Conservation (phyloP, 2,797 vertebrate genomes). For the Gambusia yucatana region DNA sequence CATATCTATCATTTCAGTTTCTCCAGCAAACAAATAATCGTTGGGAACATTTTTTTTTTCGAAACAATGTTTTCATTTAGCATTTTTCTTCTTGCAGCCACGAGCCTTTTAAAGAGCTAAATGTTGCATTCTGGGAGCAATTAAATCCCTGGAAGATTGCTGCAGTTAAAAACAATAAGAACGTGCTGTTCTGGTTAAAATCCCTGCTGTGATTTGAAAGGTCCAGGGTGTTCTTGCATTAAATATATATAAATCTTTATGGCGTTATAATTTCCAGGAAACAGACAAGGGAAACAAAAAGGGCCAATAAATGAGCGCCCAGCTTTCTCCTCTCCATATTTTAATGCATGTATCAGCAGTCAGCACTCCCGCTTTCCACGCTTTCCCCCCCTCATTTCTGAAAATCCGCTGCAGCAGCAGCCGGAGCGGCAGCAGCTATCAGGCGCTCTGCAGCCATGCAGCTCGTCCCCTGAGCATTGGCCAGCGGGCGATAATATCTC, state of each 20-base stretch:
- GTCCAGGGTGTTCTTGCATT: not conserved
- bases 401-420: slow-evolving; percentile 52
- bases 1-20: not conserved
- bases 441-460: slow-evolving; percentile 75
- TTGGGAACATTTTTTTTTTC: not conserved
- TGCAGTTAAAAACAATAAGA: slow-evolving; percentile 2
- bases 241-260: not conserved
- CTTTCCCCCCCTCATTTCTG: slow-evolving; percentile 32
- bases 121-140: not conserved
- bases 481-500: slow-evolving; percentile 84
- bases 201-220: not conserved
- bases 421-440: slow-evolving; percentile 69
- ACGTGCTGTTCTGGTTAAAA: not conserved
- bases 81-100: not conserved
- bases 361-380: slow-evolving; percentile 47
- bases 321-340: slow-evolving; percentile 33
- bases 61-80: not conserved
- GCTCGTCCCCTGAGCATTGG: slow-evolving; percentile 79
- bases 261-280: not conserved
- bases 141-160: slow-evolving; percentile 1
- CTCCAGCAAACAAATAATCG: not conserved
- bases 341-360: slow-evolving; percentile 74
- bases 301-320: not conserved
- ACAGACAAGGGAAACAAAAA: slow-evolving; percentile 6
- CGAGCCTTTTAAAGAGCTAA: not conserved